These are phyloP conservation scores for Myocastor coypus DNA, from an alignment of 2,113 vertebrate genomes.

Conservation along the genomic window DNA sequence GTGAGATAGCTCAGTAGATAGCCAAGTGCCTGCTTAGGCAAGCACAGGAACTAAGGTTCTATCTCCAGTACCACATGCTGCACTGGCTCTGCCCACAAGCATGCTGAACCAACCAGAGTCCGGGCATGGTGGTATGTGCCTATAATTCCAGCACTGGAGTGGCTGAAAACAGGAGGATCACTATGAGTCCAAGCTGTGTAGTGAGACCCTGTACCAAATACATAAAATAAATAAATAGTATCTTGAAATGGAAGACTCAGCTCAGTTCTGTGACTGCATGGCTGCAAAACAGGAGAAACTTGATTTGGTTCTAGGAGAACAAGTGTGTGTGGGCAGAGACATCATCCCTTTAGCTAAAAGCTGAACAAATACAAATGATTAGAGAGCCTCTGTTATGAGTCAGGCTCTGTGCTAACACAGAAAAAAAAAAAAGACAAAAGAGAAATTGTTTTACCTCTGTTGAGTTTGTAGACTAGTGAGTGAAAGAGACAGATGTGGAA, in stretches of 20 bases:
- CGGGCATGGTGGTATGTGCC: too few species aligned
- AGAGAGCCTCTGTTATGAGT: slow-evolving; percentile 27
- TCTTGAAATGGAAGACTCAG: slow-evolving; percentile 11
- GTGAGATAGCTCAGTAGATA: too few species aligned
- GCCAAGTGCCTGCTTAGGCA: too few species aligned
- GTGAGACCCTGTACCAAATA: too few species aligned
- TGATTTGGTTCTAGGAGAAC: slow-evolving; percentile 57
- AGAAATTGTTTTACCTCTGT: neutral
- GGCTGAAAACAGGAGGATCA: too few species aligned
- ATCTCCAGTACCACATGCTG: too few species aligned
- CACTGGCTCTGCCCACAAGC: too few species aligned
- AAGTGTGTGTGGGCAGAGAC: slow-evolving; percentile 63
- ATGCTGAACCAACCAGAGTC: too few species aligned
- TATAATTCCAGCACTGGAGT: too few species aligned
- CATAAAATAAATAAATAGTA: too few species aligned
- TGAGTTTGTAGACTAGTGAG: neutral
- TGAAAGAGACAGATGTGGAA: slow-evolving; percentile 52
- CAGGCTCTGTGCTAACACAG: slow-evolving; percentile 37
- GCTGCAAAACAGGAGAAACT: slow-evolving; percentile 57
- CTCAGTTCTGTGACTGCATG: slow-evolving; percentile 30
- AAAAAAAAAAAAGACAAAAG: slow-evolving; percentile 59
- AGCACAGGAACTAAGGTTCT: too few species aligned
- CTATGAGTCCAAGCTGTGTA: too few species aligned
- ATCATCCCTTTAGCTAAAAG: slow-evolving; percentile 59
- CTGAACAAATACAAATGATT: neutral